Evolutionary conservation across 2,888 invertebrate species (phyloP).

Genomic region (Desoria tigrina): DNA sequence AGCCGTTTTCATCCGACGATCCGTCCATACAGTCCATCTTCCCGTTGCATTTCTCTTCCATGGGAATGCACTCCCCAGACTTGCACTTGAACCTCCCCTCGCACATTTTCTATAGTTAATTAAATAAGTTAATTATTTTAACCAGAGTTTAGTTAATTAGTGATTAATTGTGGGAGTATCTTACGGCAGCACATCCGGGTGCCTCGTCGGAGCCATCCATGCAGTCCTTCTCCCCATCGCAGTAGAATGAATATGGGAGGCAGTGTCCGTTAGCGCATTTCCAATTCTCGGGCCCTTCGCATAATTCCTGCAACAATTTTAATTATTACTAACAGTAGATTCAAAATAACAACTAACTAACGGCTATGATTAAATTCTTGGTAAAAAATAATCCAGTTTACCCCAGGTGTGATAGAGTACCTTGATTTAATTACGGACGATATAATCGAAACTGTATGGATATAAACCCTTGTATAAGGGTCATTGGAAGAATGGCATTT

Average conservation of each 20-base stretch:
- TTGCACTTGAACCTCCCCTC: slow-evolving; percentile 64
- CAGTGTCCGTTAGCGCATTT: slow-evolving; percentile 60
- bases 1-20: slow-evolving; percentile 55
- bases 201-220: slow-evolving; percentile 59
- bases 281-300: slow-evolving; percentile 4
- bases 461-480: no score
- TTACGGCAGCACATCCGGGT: slow-evolving; percentile 8
- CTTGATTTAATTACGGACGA: no score
- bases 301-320: slow-evolving; percentile 6
- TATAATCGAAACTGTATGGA: no score
- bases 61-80: slow-evolving; percentile 58
- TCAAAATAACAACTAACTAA: no score
- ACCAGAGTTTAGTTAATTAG: background rate
- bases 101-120: slow-evolving; percentile 79
- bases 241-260: slow-evolving; percentile 58
- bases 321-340: no score
- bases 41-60: slow-evolving; percentile 59
- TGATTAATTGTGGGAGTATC: background rate
- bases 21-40: slow-evolving; percentile 59
- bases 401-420: no score
- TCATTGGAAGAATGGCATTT: no score
- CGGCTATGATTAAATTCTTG: no score
- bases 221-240: slow-evolving; percentile 61
- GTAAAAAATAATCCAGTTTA: no score
- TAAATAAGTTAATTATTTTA: background rate